Conservation (phyloP, 2,113 vertebrate genomes). For the Cricetomys ansorgei region DNA sequence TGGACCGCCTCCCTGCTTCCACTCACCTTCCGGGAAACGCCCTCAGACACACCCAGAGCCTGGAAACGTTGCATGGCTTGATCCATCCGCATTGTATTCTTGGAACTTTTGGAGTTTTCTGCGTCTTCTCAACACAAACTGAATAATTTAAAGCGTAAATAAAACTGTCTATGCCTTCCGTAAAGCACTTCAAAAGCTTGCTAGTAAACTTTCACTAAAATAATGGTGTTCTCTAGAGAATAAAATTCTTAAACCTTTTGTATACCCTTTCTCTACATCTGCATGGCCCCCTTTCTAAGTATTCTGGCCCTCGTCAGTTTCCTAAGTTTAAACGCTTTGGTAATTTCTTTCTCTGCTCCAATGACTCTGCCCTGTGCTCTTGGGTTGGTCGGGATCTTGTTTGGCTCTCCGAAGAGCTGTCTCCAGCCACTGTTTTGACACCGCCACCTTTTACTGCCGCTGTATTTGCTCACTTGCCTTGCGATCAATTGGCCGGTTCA, state of each 20-base stretch:
- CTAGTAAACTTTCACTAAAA: neutral
- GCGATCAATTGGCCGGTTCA: slow-evolving; percentile 14
- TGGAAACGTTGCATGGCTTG: neutral
- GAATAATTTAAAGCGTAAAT: neutral
- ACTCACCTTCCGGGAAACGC: neutral
- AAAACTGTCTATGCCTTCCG: neutral
- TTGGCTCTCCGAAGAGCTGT: neutral
- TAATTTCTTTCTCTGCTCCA: neutral
- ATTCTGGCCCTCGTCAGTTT: neutral
- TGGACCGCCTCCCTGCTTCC: neutral
- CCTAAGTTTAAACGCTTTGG: neutral
- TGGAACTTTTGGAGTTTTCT: neutral
- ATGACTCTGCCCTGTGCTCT: neutral
- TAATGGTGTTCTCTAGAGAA: neutral
- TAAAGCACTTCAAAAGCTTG: neutral
- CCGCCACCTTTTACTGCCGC: neutral
- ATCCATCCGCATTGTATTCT: neutral
- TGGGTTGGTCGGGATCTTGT: neutral
- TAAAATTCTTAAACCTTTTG: neutral
- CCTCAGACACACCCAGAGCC: neutral
- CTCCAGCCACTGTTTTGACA: neutral
- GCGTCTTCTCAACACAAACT: neutral
- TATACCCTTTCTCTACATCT: neutral
- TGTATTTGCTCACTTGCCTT: neutral
- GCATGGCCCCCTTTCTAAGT: too few relatives aligned